Percentiles rank a stretch among this genome's conserved stretches.
phyloP scores from a whole-genome alignment of 2,888 invertebrate genomes.

The Lasioglossum vierecki region DNA sequence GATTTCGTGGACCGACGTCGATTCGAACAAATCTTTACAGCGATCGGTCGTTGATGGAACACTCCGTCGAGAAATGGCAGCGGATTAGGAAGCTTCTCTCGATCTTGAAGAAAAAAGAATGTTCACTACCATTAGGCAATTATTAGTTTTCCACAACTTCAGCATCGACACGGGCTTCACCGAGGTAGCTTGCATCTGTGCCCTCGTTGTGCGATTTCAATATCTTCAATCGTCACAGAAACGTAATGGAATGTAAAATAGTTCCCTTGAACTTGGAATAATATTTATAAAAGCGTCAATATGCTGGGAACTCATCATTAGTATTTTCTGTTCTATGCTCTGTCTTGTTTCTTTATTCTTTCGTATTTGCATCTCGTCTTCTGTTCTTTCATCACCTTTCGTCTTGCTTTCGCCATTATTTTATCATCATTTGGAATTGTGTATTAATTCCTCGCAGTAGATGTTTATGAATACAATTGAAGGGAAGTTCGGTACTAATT shows the following conservation, averaged over 20 bases:
- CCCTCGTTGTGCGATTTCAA: too few relatives aligned
- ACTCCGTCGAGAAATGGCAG: neutral
- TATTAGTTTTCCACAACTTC: too few relatives aligned
- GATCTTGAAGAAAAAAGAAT: neutral
- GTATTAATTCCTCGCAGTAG: neutral
- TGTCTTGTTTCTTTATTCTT: neutral
- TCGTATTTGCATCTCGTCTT: neutral
- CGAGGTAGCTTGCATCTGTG: too few relatives aligned
- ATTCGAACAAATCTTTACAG: constrained; percentile 45
- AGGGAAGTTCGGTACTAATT: neutral
- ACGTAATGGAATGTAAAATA: neutral
- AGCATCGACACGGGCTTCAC: neutral
- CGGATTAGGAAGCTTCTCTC: neutral
- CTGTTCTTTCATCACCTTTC: neutral
- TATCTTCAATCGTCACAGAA: too few relatives aligned
- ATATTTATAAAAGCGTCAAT: too few relatives aligned
- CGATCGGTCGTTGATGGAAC: constrained; percentile 1
- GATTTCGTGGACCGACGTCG: constrained; percentile 38
- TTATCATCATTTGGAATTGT: neutral
- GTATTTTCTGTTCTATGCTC: neutral
- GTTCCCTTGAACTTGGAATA: neutral
- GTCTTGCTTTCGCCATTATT: neutral
- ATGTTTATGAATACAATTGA: neutral
- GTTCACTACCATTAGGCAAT: too few relatives aligned
- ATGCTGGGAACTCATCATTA: too few relatives aligned